phyloP scores from a whole-genome alignment of 2,113 vertebrate species.

The Grallaria varia region DNA sequence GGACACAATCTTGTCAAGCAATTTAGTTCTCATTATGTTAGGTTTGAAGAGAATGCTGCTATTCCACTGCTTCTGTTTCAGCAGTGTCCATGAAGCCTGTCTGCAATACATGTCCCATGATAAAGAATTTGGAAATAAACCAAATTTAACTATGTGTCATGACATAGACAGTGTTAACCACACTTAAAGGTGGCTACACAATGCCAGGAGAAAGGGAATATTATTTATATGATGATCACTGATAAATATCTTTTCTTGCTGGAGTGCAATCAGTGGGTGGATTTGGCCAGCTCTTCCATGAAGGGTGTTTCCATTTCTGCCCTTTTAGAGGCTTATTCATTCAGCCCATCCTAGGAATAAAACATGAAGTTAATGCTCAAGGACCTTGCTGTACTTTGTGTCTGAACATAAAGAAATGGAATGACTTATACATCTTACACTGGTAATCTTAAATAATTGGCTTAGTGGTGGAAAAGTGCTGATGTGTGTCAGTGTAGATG shows the following conservation, averaged over 20 bases:
- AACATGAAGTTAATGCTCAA: background rate
- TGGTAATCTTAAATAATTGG: background rate
- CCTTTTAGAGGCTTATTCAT: background rate
- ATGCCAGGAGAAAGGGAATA: background rate
- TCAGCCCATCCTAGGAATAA: background rate
- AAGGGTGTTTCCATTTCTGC: background rate
- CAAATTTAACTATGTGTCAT: background rate
- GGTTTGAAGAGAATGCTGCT: background rate
- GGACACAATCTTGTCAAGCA: background rate
- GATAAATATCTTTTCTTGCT: background rate
- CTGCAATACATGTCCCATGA: rapidly evolving
- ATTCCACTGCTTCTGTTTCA: background rate
- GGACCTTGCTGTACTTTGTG: background rate
- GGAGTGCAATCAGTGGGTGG: background rate
- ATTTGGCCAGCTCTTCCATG: background rate
- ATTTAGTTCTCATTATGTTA: background rate
- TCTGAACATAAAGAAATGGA: background rate
- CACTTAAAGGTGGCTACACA: background rate
- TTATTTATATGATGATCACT: background rate
- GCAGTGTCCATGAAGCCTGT: background rate
- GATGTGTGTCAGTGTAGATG: background rate
- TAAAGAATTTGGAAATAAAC: background rate
- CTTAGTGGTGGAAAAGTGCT: background rate
- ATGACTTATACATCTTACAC: background rate
- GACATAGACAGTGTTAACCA: background rate